These are phyloP conservation scores for Indicator indicator DNA, from an alignment of 2,113 vertebrate genomes.

Conservation along the genomic window DNA sequence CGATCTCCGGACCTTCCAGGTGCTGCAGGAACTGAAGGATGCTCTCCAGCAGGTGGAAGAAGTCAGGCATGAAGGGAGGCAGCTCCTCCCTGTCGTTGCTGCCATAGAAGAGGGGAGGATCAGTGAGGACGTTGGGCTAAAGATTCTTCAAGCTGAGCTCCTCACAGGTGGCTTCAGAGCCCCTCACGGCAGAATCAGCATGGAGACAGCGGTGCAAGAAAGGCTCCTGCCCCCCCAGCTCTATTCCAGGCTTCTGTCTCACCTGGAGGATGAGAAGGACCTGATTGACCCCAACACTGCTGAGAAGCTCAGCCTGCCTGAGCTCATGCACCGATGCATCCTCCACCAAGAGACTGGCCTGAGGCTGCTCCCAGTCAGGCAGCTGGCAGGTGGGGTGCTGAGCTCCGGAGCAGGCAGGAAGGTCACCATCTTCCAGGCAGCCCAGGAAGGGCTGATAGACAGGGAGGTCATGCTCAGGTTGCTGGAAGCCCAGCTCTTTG, in stretches of 20 bases:
- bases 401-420: conserved; percentile 85
- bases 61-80: conserved; percentile 32
- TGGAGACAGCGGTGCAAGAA: conserved; percentile 79
- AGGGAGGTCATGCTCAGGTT: conserved; percentile 83
- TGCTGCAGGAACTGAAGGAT: conserved; percentile 79
- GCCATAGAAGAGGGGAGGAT: conserved; percentile 84
- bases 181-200: conserved; percentile 65
- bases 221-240: conserved; percentile 73
- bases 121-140: conserved; percentile 81
- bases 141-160: conserved; percentile 86
- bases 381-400: conserved; percentile 86
- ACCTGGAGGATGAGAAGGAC: conserved; percentile 72
- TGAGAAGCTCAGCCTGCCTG: conserved; percentile 81
- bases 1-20: conserved; percentile 72
- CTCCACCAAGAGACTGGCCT: conserved; percentile 81
- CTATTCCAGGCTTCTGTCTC: conserved; percentile 74
- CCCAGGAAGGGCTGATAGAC: conserved; percentile 92
- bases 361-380: conserved; percentile 87
- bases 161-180: conserved; percentile 79
- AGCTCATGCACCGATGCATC: conserved; percentile 83
- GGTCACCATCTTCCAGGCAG: conserved; percentile 87
- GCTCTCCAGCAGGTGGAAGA: conserved; percentile 73
- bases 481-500: conserved; percentile 92
- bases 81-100: conserved; percentile 71
- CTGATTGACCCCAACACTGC: conserved; percentile 94